Evolutionary conservation across 2,113 vertebrate species (phyloP).

Genomic region (Cyrtonyx montezumae): DNA sequence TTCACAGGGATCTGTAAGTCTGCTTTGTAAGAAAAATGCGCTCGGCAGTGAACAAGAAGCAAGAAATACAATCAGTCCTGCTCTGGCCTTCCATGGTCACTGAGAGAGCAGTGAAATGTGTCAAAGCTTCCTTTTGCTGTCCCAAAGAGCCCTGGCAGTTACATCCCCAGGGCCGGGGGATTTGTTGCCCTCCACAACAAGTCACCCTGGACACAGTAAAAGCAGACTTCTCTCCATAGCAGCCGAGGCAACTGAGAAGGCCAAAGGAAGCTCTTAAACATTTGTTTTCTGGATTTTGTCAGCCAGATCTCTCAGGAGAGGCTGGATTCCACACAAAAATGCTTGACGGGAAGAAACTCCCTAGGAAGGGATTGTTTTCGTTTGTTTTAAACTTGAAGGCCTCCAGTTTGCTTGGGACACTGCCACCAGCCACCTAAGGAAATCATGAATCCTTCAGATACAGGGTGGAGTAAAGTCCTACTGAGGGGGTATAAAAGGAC

Average conservation of each 20-base stretch:
- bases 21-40: not conserved
- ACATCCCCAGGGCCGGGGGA: not conserved
- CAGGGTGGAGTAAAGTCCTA: not conserved
- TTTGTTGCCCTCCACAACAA: not conserved
- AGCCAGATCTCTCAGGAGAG: conserved; percentile 49
- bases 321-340: conserved; percentile 51
- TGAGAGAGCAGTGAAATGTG: not conserved
- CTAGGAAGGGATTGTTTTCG: conserved; percentile 40
- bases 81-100: not conserved
- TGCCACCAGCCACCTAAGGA: conserved; percentile 30
- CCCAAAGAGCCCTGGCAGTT: not conserved
- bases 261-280: not conserved
- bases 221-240: not conserved
- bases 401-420: conserved; percentile 37
- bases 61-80: not conserved
- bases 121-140: not conserved
- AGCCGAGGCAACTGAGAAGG: not conserved
- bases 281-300: conserved; percentile 25
- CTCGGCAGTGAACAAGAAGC: not conserved
- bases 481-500: not conserved
- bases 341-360: conserved; percentile 35
- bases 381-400: conserved; percentile 44
- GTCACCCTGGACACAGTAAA: not conserved
- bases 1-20: not conserved
- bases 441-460: not conserved